Conservation (phyloP, 2,797 vertebrate genomes). For the Onychomys torridus region DNA sequence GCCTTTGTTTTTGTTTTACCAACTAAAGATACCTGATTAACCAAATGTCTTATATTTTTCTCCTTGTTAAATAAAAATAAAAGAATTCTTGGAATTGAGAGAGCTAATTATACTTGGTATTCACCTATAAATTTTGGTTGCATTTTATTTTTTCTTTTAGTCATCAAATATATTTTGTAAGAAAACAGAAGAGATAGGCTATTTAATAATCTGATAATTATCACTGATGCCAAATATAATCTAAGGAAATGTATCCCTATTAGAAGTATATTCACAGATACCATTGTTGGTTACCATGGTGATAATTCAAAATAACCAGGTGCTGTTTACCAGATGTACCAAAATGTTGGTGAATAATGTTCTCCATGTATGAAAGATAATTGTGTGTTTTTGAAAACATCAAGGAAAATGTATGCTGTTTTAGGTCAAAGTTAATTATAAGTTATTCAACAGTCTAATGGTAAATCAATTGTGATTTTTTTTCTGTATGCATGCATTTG, state of each 20-base stretch:
- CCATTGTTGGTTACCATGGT: not conserved
- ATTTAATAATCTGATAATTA: constrained; percentile 35
- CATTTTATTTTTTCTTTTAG: constrained; percentile 59
- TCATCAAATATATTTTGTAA: constrained; percentile 44
- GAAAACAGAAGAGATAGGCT: not conserved
- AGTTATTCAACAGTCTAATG: not conserved
- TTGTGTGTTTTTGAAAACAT: constrained; percentile 55
- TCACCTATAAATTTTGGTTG: constrained; percentile 40
- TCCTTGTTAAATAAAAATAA: constrained; percentile 12
- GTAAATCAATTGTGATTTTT: not conserved
- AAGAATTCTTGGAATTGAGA: not conserved
- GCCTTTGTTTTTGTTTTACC: constrained; percentile 35
- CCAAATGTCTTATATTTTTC: constrained; percentile 30
- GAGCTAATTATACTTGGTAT: constrained; percentile 42
- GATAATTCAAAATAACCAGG: constrained; percentile 6
- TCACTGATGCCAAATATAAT: constrained; percentile 19
- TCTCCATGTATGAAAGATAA: not conserved
- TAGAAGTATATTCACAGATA: constrained; percentile 38
- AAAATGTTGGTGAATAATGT: not conserved
- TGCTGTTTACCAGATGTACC: not conserved
- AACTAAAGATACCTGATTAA: constrained; percentile 24
- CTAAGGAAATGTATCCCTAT: constrained; percentile 30
- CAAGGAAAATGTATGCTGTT: not conserved
- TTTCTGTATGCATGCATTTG: not conserved
- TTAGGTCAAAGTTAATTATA: not conserved